Evolutionary conservation across 1,140 invertebrate genomes (phyloP), one percentile per base, ranked within the genome.

Genomic region (Drosophila pectinifera): DNA sequence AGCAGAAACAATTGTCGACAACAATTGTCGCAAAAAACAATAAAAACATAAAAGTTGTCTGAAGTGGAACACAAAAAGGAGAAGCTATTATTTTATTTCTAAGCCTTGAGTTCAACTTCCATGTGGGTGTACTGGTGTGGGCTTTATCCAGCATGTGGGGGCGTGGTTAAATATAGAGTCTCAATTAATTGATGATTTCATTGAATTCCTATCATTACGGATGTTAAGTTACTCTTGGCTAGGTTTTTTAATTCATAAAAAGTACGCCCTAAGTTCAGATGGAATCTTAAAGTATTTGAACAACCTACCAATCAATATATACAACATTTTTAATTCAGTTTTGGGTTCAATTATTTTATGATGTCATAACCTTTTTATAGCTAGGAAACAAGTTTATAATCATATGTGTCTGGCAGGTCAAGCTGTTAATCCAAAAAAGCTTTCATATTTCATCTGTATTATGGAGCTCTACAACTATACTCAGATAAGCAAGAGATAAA

Each of bases 1-100:
- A 51, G 34, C 34, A 48, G 39, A 34, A 31, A 69, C 67, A 70
- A 69, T 45, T 75, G 73, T 75, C 72, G 56, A 51, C 59, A 45
- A 39, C 31, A 42, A 74, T 45, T 53, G 59, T 65, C 38, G 49
- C 28, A 75, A 46, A 65, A 51, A 45, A 38, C 22, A 22, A 22
- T 22, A 22, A n/a, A 34, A 42, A 63, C 4, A 55, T 31, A 55
- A 56, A 41, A 34, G 22, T 31, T 38, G 34, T 46, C 5, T 59
- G 14, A 13, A 67, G 58, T 67, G 34, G 43, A 43, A 65, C 43
- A 64, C 14, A 34, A 51, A 34, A 36, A 51, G 49, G 58, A 62
- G 58, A 62, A 54, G 57, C 43, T 53, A 3, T 55, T 55, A 18
- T 55, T 41, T 39, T 14, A 42, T 43, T 48, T 34, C 42, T 48